These are phyloP conservation scores for Stratiolaelaps scimitus DNA, from an alignment of 1,140 invertebrate species.

Conservation along the genomic window DNA sequence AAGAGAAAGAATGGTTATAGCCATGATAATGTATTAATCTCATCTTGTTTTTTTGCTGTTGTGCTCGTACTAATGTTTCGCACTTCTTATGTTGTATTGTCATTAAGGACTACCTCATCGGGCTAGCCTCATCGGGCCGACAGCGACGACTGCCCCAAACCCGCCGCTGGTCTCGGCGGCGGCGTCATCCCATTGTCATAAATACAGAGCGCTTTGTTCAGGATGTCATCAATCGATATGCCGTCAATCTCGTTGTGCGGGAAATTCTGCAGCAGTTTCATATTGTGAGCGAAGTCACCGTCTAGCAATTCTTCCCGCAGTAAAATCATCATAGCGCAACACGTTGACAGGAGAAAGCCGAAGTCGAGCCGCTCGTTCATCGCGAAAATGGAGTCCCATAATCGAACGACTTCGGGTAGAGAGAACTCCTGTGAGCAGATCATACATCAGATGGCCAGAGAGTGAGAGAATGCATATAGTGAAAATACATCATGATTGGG, in stretches of 20 bases:
- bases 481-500: too few relatives aligned
- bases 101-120: too few relatives aligned
- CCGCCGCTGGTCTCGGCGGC: background rate
- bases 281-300: constrained; percentile 77
- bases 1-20: too few relatives aligned
- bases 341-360: constrained; percentile 60
- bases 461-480: too few relatives aligned
- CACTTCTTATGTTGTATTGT: too few relatives aligned
- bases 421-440: constrained; percentile 75
- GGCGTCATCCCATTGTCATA: constrained; percentile 7
- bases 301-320: constrained; percentile 62
- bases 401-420: constrained; percentile 81
- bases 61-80: too few relatives aligned
- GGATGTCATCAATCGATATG: background rate
- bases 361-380: constrained; percentile 77
- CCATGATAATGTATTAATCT: too few relatives aligned
- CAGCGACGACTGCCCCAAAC: too few relatives aligned
- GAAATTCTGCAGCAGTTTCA: constrained; percentile 66
- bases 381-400: constrained; percentile 90
- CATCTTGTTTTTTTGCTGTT: too few relatives aligned
- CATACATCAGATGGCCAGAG: too few relatives aligned
- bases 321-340: constrained; percentile 87
- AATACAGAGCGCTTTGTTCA: constrained; percentile 10
- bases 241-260: constrained; percentile 11
- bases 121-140: too few relatives aligned